phyloP scores from a whole-genome alignment of 2,888 invertebrate species.

The Spodoptera littoralis region DNA sequence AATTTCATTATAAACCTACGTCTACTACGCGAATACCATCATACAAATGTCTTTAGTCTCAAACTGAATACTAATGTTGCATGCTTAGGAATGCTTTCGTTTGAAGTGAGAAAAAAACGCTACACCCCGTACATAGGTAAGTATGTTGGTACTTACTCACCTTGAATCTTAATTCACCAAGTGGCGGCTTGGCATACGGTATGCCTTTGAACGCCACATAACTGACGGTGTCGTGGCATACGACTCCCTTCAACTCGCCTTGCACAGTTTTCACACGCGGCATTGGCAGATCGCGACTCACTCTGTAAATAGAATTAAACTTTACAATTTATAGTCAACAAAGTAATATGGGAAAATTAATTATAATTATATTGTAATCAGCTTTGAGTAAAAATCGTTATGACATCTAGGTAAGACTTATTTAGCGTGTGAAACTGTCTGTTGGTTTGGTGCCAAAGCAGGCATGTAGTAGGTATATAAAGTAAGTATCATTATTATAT shows the following conservation, averaged over 20 bases:
- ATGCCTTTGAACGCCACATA: conserved; percentile 87
- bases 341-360: conserved; percentile 6
- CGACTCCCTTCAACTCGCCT: conserved; percentile 75
- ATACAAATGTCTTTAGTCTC: conserved; percentile 21
- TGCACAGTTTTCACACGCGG: conserved; percentile 71
- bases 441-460: conserved; percentile 50
- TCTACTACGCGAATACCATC: conserved; percentile 26
- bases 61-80: conserved; percentile 63
- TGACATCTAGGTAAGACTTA: conserved; percentile 14
- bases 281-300: conserved; percentile 64
- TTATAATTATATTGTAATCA: conserved; percentile 20
- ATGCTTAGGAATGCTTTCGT: conserved; percentile 60
- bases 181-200: conserved; percentile 89
- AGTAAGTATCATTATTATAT: neutral
- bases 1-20: conserved; percentile 15
- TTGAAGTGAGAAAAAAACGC: conserved; percentile 61
- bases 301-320: conserved; percentile 51
- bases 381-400: conserved; percentile 28
- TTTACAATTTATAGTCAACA: neutral
- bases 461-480: neutral
- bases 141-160: conserved; percentile 75
- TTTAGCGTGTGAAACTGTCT: conserved; percentile 25
- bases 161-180: conserved; percentile 89
- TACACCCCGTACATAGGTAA: conserved; percentile 53
- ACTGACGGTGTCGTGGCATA: conserved; percentile 65